These are phyloP conservation scores for Stenichneumon culpator DNA, from an alignment of 2,888 invertebrate species.

Conservation along the genomic window DNA sequence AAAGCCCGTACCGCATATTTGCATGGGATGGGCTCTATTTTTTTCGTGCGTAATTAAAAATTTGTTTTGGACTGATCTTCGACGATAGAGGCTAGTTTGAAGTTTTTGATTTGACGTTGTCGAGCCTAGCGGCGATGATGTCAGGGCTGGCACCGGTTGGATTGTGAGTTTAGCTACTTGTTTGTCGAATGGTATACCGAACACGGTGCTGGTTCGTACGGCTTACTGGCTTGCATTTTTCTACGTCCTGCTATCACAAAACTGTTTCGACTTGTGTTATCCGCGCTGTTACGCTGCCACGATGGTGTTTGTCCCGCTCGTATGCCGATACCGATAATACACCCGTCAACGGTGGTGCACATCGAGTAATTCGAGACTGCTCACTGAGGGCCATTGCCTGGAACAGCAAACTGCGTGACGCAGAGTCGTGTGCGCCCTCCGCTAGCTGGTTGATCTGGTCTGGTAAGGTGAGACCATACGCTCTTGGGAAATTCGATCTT, in stretches of 20 bases:
- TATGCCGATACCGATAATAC: background rate
- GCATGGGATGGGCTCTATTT: background rate
- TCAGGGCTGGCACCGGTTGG: too few relatives aligned
- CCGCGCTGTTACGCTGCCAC: background rate
- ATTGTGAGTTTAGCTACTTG: background rate
- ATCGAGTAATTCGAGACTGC: slow-evolving; percentile 30
- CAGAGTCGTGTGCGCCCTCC: background rate
- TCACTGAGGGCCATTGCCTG: background rate
- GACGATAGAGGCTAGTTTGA: too few relatives aligned
- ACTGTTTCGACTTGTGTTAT: slow-evolving; percentile 8
- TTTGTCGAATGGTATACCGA: background rate
- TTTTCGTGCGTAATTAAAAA: background rate
- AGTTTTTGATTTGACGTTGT: too few relatives aligned
- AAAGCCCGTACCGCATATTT: background rate
- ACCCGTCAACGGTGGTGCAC: background rate
- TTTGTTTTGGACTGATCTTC: background rate
- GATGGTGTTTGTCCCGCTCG: background rate
- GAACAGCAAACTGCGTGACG: background rate
- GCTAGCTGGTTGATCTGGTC: slow-evolving; percentile 14
- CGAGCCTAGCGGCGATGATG: too few relatives aligned
- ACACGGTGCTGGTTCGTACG: background rate
- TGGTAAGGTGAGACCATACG: slow-evolving; percentile 26
- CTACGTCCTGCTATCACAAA: background rate
- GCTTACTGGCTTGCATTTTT: background rate
- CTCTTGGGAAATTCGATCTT: slow-evolving; percentile 24